Conservation (phyloP, 2,797 vertebrate species). For the Lagorchestes hirsutus region DNA sequence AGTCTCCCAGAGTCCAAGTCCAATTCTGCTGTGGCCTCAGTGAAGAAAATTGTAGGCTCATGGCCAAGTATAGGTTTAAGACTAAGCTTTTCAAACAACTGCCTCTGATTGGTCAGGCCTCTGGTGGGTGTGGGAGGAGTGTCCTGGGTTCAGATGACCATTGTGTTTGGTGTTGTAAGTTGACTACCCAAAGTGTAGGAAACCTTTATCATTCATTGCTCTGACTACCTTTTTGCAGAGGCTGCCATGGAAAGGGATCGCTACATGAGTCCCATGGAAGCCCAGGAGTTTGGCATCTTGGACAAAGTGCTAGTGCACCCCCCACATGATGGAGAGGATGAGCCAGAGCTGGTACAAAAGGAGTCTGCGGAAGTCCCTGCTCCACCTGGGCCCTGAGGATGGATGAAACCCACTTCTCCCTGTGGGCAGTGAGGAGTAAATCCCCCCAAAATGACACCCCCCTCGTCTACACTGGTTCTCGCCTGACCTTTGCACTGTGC, state of each 20-base stretch:
- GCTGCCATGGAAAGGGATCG: constrained; percentile 94
- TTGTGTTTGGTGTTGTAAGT: not conserved
- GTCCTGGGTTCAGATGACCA: not conserved
- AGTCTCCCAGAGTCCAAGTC: not conserved
- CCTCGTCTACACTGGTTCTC: not conserved
- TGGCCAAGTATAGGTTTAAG: not conserved
- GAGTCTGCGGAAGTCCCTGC: constrained; percentile 67
- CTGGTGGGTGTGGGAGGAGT: not conserved
- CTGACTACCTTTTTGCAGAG: constrained; percentile 80
- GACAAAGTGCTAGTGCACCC: constrained; percentile 95
- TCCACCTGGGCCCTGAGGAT: constrained; percentile 56
- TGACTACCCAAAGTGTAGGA: not conserved
- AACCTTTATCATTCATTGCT: not conserved
- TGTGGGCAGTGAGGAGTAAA: not conserved
- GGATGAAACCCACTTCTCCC: not conserved
- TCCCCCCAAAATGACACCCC: too few species aligned
- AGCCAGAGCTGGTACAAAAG: constrained; percentile 93
- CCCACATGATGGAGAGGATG: constrained; percentile 92
- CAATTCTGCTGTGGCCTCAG: not conserved
- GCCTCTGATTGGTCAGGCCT: not conserved
- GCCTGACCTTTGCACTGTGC: not conserved
- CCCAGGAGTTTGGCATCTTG: constrained; percentile 94
- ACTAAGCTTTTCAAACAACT: not conserved
- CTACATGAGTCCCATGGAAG: constrained; percentile 97
- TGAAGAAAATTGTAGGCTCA: not conserved